phyloP scores from a whole-genome alignment of 2,113 vertebrate species.

The Pipa parva region DNA sequence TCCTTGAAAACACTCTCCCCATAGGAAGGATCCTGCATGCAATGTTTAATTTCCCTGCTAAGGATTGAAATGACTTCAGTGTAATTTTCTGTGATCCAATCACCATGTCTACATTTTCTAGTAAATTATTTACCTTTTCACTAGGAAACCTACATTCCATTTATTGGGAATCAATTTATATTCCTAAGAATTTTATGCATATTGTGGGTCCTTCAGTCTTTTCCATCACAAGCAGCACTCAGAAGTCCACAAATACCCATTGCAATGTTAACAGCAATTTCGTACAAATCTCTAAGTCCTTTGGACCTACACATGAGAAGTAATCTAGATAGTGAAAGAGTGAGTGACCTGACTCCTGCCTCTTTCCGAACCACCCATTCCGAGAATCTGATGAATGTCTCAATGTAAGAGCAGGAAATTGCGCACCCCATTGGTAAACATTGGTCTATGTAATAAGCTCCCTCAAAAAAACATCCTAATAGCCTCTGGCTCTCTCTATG shows the following conservation, averaged over 20 bases:
- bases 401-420: not conserved
- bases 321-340: not conserved
- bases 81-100: not conserved
- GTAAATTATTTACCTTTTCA: not conserved
- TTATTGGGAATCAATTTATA: not conserved
- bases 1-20: not conserved
- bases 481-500: not conserved
- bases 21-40: not conserved
- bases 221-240: not conserved
- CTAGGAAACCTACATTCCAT: not conserved
- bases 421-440: slow-evolving; percentile 8
- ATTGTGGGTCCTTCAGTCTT: not conserved
- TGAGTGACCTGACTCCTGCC: not conserved
- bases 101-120: not conserved
- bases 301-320: not conserved
- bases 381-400: not conserved
- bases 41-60: not conserved
- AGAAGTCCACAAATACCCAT: not conserved
- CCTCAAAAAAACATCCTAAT: not conserved
- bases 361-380: not conserved
- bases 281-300: not conserved
- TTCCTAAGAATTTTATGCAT: not conserved
- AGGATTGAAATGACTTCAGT: not conserved
- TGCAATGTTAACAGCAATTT: not conserved
- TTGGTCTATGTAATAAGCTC: not conserved